Percentiles rank a stretch among this genome's conserved stretches.
phyloP scores from a whole-genome alignment of 2,888 invertebrate genomes.

The Pilophorus perplexus region DNA sequence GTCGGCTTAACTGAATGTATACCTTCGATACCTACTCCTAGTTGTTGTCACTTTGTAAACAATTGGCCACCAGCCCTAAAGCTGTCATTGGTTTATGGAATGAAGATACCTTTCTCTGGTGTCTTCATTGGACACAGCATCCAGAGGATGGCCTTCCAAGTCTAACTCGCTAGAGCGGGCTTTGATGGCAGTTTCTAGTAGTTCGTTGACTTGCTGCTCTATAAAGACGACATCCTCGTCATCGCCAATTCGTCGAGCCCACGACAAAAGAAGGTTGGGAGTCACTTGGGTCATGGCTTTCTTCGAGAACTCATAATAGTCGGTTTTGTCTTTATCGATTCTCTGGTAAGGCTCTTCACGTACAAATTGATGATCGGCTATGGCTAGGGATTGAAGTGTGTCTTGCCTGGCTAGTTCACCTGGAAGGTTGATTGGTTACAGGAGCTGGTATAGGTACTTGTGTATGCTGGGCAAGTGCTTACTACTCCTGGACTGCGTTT shows the following conservation, averaged over 20 bases:
- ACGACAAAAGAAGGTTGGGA: slow-evolving; percentile 20
- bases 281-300: slow-evolving; percentile 28
- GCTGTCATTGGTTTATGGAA: background rate
- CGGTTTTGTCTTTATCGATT: background rate
- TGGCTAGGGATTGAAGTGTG: too few relatives aligned
- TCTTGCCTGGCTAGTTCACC: too few relatives aligned
- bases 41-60: too few relatives aligned
- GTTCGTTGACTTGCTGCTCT: slow-evolving; percentile 6
- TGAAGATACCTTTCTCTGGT: slow-evolving; percentile 8
- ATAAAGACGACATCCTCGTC: background rate
- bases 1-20: too few relatives aligned
- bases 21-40: too few relatives aligned
- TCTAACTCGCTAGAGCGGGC: background rate
- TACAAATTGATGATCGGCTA: too few relatives aligned
- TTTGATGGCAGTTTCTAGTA: background rate
- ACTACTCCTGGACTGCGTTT: too few relatives aligned
- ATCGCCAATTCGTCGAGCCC: slow-evolving; percentile 26
- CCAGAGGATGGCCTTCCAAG: slow-evolving; percentile 4
- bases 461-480: too few relatives aligned
- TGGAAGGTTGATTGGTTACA: too few relatives aligned
- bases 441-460: too few relatives aligned
- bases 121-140: slow-evolving; percentile 18
- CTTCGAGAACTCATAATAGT: slow-evolving; percentile 20
- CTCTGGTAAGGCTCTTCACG: slow-evolving; percentile 5
- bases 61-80: too few relatives aligned